Base-by-base conservation (phyloP, 2,113 vertebrate species). In the Oreamnos americanus region DNA sequence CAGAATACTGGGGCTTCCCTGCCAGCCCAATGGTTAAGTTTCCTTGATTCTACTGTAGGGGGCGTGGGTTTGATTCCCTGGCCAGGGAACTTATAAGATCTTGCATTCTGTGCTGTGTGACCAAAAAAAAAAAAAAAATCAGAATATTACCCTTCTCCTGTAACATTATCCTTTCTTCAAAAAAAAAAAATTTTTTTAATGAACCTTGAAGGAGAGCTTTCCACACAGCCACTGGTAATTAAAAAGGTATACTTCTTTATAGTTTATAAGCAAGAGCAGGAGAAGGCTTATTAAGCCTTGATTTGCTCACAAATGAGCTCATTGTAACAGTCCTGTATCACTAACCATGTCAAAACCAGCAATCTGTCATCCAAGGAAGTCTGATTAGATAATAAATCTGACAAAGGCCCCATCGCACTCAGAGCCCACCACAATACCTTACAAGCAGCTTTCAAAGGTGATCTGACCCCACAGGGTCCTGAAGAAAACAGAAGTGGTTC, bases 361-460 rank as follows among this genome's bases (percentile, higher is more conserved):
- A n/a, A 87, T 97, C 53, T 95, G 49, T 95, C 95, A 87, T 83
- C 82, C 36, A 62, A 39, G 19, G 55, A 87, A 93, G 36, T 87
- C 26, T 95, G 60, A 93, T 84, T 95, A 97, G 88, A 88, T 95
- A 92, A 84, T 78, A 93, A 93, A 89, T 87, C 91, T 90, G 87
- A 64, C 13, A 14, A 60, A 85, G 76, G 7, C 19, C 5, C 78
- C 17, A 47, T 83, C 87, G 78, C 7, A 84, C 21, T 25, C 74
- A n/a, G 49, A 86, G n/a, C 30, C 57, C 36, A 82, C 49, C 12
- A 39, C 15, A 3, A 49, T 86, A 71, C n/a, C 62, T 64, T 81
- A 23, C 71, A 67, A 30, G 36, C 43, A 90, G 84, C 43, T 49
- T 95, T 96, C 90, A 92, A 96, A 93, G 30, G 33, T 16, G 21